phyloP scores from a whole-genome alignment of 2,113 vertebrate genomes.

The human (Homo sapiens) region DNA sequence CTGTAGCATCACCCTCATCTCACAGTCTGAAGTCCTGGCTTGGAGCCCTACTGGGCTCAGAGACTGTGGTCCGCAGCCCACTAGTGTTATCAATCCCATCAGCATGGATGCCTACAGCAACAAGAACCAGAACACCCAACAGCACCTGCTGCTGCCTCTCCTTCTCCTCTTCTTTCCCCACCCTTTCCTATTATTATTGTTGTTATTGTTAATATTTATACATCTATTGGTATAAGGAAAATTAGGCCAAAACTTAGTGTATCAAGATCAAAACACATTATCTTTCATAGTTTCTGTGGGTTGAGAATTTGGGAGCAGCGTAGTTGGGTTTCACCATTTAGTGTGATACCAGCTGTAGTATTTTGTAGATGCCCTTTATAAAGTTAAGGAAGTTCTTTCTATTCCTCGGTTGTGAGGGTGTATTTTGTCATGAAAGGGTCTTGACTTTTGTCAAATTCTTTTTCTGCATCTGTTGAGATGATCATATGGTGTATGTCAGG shows the following conservation, averaged over 20 bases:
- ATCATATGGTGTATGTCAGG: neutral
- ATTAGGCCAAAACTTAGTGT: neutral
- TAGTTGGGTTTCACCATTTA: neutral
- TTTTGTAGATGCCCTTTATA: neutral
- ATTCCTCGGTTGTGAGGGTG: neutral
- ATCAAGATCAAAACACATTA: neutral
- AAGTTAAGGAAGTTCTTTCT: neutral
- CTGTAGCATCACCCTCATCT: neutral
- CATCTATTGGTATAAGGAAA: neutral
- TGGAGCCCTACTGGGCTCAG: neutral
- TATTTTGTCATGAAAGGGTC: neutral
- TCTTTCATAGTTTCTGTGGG: neutral
- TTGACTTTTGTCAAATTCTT: neutral
- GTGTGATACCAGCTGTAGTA: neutral
- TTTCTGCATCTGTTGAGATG: neutral
- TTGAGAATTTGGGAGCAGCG: neutral
- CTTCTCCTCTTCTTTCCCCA: neutral
- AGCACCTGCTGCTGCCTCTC: fast-evolving
- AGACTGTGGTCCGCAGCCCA: neutral
- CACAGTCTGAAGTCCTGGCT: neutral
- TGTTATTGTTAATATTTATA: neutral
- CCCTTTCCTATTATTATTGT: neutral
- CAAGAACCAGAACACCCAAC: fast-evolving
- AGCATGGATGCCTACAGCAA: neutral
- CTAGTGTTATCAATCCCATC: fast-evolving